Base-by-base conservation (phyloP, 2,113 vertebrate species). In the Mixornis gularis region DNA sequence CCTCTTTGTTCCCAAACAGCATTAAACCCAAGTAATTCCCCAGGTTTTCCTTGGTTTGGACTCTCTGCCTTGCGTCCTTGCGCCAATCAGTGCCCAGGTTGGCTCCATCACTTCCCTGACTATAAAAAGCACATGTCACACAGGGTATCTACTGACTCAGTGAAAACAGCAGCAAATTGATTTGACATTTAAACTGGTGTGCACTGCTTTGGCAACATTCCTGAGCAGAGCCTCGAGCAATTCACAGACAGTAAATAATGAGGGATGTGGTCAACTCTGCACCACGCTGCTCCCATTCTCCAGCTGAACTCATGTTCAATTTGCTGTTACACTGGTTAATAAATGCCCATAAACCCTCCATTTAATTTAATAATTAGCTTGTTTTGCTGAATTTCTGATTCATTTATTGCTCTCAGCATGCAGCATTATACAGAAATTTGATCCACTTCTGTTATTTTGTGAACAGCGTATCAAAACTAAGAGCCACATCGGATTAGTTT, bases 111-210 rank as follows among this genome's bases (percentile, higher is more conserved):
- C 41, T 34, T 41, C 55, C 44, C 36, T 10, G 14, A 49, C 63
- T 49, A 60, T 22, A 70, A 82, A 85, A 69, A 77, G 43, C n/a
- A 32, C 38, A 7, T 0, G 1, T 56, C 3, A 1, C 49, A n/a
- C 2, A 1, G 86, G 41, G 4, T 38, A 70, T 56, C 81, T 29
- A 73, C 41, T 6, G 1, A 16, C 69, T 52, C 51, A 34, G 56
- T 30, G 52, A 46, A 62, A 92, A 87, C 2, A 6, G n/a, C 56
- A 48, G 44, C 32, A 87, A 93, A 92, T 62, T 26, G 73, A 80
- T 89, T 64, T 93, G 95, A 89, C 88, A 76, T 87, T 89, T 87
- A 60, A 93, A 87, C 89, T 4, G 9, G 72, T 29, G 63, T 43
- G 83, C 88, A 32, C 43, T 94, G 73, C 63, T 92, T 53, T 85